Evolutionary conservation across 1,140 invertebrate species (phyloP), one percentile per base, ranked within the genome.

Genomic region (Caerostris darwini): DNA sequence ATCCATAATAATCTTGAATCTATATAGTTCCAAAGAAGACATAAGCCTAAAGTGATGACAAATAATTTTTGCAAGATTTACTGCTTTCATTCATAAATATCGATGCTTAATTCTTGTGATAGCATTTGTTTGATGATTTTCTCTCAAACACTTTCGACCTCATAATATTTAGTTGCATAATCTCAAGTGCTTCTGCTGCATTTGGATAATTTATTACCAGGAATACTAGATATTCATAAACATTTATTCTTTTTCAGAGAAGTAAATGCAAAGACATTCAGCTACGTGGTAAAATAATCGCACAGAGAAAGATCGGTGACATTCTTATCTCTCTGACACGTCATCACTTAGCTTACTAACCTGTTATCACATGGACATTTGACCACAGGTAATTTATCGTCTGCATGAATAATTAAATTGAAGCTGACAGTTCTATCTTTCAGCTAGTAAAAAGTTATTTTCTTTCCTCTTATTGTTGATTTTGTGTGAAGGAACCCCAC

Each of bases 301-400:
- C 17, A 17, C 17, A 64, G 14, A 1, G 61, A 64, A 64, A 14
- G 61, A 64, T 17, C 17, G 61, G 61, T 64, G 61, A 64, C 61
- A 64, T 5, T 17, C 17, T 64, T 64, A 64, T 64, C 61, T 10
- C 61, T 64, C 0, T 10, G 61, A 64, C 61, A 64, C 5, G 17
- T 64, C 12, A 64, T 64, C 61, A 64, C 17, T 64, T 64, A 64
- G 61, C 61, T 64, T 64, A 64, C 61, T 14, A 64, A 17, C 61
- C 12, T 17, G 61, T 64, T 64, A 64, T 64, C 61, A 64, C 61
- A 64, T 64, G 61, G 61, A 64, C 61, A 64, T 64, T 64, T 64
- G 61, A 64, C 61, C 61, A 64, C 61, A 64, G 61, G 61, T 64
- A 64, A 64, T 64, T 64, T 64, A 64, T 64, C 61, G 61, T 17